These are phyloP conservation scores for Channa striata DNA, from an alignment of 2,797 vertebrate species.

Conservation along the genomic window DNA sequence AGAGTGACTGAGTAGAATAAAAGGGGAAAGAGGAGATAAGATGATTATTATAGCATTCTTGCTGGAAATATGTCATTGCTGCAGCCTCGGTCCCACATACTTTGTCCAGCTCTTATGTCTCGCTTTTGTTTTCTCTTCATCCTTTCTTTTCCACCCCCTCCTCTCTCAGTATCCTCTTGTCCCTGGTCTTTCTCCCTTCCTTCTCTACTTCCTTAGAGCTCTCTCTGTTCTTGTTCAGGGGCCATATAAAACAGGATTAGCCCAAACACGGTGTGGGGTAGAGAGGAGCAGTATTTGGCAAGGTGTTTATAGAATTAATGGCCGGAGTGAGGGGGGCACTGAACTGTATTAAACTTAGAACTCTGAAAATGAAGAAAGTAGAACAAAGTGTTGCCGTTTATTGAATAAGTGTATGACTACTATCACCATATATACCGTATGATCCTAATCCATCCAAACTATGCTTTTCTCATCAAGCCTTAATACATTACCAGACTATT, in stretches of 20 bases:
- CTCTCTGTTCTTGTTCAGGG: conserved; percentile 60
- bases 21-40: conserved; percentile 67
- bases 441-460: background rate
- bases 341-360: conserved; percentile 12
- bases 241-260: conserved; percentile 81
- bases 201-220: conserved; percentile 40
- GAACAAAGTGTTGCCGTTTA: background rate
- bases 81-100: conserved; percentile 49
- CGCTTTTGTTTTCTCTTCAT: conserved; percentile 8
- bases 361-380: background rate
- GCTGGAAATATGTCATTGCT: conserved; percentile 62
- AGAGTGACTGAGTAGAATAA: conserved; percentile 30
- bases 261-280: conserved; percentile 34
- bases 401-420: background rate
- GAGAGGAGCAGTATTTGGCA: conserved; percentile 40
- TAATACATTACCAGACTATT: background rate
- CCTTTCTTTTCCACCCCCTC: conserved; percentile 24
- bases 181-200: background rate
- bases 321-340: background rate
- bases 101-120: conserved; percentile 42
- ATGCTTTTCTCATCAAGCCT: background rate
- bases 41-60: conserved; percentile 79
- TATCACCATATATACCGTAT: background rate
- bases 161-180: background rate
- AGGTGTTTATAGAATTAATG: conserved; percentile 13